phyloP scores from a whole-genome alignment of 2,113 vertebrate genomes.

The Salvator merianae region DNA sequence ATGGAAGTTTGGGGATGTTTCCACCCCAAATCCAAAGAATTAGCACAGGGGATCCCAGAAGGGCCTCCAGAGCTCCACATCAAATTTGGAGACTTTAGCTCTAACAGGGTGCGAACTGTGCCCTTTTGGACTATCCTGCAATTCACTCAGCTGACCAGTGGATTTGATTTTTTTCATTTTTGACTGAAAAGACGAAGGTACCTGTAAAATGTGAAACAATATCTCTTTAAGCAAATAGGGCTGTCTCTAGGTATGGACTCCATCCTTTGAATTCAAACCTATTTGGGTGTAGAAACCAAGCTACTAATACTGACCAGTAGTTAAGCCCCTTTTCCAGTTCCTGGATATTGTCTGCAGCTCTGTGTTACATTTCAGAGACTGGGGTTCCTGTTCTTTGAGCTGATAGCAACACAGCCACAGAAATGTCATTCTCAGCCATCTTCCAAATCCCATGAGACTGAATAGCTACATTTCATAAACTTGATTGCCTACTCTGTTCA shows the following conservation, averaged over 20 bases:
- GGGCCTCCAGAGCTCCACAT: too few species aligned
- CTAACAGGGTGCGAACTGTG: too few species aligned
- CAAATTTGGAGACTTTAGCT: too few species aligned
- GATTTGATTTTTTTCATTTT: not conserved
- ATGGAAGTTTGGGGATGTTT: too few species aligned
- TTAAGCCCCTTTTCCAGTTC: not conserved
- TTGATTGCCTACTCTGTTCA: not conserved
- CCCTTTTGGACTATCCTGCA: too few species aligned
- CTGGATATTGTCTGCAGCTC: not conserved
- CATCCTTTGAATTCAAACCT: too few species aligned
- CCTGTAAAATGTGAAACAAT: not conserved
- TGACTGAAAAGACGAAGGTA: not conserved
- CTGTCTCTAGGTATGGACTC: too few species aligned
- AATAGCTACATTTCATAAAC: not conserved
- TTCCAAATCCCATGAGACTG: not conserved
- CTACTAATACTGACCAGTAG: not conserved
- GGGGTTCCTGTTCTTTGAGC: not conserved
- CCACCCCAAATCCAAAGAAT: too few species aligned
- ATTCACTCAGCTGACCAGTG: not conserved
- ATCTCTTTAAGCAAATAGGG: not conserved
- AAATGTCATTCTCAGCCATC: not conserved
- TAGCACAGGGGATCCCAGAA: too few species aligned
- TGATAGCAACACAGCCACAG: not conserved
- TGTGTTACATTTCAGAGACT: not conserved
- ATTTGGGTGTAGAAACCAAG: not conserved